These are phyloP conservation scores for Hyles lineata DNA, from an alignment of 2,888 invertebrate species.

Conservation along the genomic window DNA sequence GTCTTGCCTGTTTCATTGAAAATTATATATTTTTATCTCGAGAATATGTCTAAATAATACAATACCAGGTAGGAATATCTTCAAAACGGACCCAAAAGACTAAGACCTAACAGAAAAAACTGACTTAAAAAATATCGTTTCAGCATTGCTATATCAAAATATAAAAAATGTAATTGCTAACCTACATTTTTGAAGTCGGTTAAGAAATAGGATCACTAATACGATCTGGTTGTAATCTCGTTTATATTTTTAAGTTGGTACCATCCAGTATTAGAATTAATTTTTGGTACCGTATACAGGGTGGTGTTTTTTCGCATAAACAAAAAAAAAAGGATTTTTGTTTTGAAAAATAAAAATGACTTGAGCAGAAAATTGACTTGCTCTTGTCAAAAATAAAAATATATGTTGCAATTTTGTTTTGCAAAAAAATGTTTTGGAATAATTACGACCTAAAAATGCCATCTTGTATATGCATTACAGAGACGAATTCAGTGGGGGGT, in stretches of 20 bases:
- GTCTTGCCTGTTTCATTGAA: no score
- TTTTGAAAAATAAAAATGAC: no score
- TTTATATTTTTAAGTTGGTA: slow-evolving; percentile 1
- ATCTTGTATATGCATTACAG: slow-evolving; percentile 6
- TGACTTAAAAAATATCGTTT: no score
- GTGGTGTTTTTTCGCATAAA: background rate
- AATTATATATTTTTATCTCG: no score
- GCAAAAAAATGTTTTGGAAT: background rate
- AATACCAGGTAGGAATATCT: no score
- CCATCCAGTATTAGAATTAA: slow-evolving; percentile 12
- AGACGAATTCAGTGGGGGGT: background rate
- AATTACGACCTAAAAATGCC: slow-evolving; percentile 1
- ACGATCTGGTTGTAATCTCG: slow-evolving; percentile 4
- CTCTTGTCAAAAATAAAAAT: background rate
- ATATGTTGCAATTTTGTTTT: background rate
- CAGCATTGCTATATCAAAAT: no score
- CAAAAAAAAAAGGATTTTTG: no score
- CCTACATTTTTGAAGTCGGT: background rate
- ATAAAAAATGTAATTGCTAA: background rate
- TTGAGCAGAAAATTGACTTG: no score
- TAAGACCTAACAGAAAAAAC: no score
- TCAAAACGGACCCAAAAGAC: no score
- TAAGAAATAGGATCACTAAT: background rate
- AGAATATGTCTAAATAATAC: no score
- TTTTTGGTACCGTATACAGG: background rate